These are phyloP conservation scores for Ameiurus melas DNA, from an alignment of 2,113 vertebrate species.

Conservation along the genomic window DNA sequence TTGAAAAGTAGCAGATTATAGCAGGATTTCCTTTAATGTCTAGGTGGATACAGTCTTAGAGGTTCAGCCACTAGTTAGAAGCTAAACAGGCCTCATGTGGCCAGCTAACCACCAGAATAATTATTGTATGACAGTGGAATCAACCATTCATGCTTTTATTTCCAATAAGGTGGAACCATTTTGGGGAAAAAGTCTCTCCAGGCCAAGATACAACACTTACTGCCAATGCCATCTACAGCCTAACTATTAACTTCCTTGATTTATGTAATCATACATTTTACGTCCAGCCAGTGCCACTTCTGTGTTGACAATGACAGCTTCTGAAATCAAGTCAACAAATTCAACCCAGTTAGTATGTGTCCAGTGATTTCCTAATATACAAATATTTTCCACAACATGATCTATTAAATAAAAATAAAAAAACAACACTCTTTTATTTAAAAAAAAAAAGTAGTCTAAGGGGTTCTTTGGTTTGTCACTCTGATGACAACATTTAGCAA, in stretches of 20 bases:
- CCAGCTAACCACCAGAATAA: neutral
- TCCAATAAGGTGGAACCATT: neutral
- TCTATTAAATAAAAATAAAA: neutral
- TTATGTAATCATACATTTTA: neutral
- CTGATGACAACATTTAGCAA: neutral
- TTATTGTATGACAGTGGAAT: neutral
- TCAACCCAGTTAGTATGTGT: neutral
- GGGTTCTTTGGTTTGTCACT: neutral
- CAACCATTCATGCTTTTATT: neutral
- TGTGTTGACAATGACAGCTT: neutral
- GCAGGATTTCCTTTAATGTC: neutral
- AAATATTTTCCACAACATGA: neutral
- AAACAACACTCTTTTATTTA: neutral
- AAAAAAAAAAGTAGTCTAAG: neutral
- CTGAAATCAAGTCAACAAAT: neutral
- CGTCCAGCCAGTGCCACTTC: neutral
- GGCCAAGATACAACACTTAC: neutral
- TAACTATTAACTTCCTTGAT: neutral
- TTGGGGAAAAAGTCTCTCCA: neutral
- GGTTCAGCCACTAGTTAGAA: neutral
- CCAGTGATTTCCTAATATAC: neutral
- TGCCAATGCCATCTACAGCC: slow-evolving; percentile 1
- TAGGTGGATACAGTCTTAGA: neutral
- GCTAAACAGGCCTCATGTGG: neutral
- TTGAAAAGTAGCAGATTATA: neutral